Evolutionary conservation across 1,140 invertebrate species (phyloP), one percentile per base, ranked within the genome.

Genomic region (Eciton burchellii): DNA sequence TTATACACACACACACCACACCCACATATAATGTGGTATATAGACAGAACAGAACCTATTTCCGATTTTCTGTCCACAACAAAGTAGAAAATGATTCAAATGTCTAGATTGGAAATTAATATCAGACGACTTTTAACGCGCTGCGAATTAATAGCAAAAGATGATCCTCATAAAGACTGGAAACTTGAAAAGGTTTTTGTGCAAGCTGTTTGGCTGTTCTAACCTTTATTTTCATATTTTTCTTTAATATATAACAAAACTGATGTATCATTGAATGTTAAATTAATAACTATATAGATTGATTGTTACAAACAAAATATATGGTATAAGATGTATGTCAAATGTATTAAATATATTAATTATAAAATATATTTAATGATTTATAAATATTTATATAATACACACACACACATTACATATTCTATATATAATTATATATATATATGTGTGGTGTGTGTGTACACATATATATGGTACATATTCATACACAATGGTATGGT

Each of bases 111-210:
- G 88, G 97, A 97, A 95, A 95, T 97, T 84, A 97, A 97, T 92
- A 94, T 97, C 14, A 94, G 95, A 29, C 94, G 96, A 83, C 90
- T 97, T 35, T 89, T 97, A 63, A 93, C 94, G 57, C 96, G 96
- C 91, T 97, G 96, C 92, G 97, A 97, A 93, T 91, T 95, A 66
- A 94, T 97, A 85, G 95, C 96, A n/a, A 97, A 97, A 93, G 94
- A 95, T 88, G 95, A 96, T 90, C 93, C 95, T 60, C 93, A 95
- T 52, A 95, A 96, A 82, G 94, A 96, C 88, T 96, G 96, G 95
- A 95, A 96, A 84, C 93, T 97, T 47, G 95, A 96, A 89, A 96
- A 96, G 88, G 94, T 94, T 84, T 66, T 60, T n/a, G 16, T n/a
- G 12, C 16, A 14, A 77, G 5, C n/a, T 57, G 12, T 8, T 76